Evolutionary conservation across 2,888 invertebrate species (phyloP), one percentile per base, ranked within the genome.

Genomic region (Laothoe populi): DNA sequence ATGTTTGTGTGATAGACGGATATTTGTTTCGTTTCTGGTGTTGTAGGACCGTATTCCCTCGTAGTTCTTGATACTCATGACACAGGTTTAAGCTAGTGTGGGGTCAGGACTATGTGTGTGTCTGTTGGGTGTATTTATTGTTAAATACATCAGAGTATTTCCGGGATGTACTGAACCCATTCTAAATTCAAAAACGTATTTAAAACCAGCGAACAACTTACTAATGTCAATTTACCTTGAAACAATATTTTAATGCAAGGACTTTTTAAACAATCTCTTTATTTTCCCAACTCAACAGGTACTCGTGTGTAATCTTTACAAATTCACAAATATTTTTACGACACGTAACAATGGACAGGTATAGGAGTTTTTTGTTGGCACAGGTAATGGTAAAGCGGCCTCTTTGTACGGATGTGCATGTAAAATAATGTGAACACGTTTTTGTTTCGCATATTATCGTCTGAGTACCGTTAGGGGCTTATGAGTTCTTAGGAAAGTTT

Each of bases 361-460:
- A 40, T 40, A 46, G 24, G 24, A 26, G 13, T 8, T 38, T 38
- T 48, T 48, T 48, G 48, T 46, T 16, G 8, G 10, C 21, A 46
- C 48, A 53, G 31, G 38, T 61, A 57, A 24, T 48, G 10, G 35
- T 62, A 26, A 11, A 40, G 7, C 42, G 58, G 42, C 40, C 10
- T 11, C 40, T 42, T 58, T 58, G 58, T 58, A 13, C 8, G 26
- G 23, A 38, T 40, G 24, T 42, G 58, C 23, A 13, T 24, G 13
- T 38, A 38, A 38, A 38, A 38, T 38, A 10, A 53, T 53, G 4
- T 35, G 31, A 35, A 38, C 42, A 42, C 58, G 26, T 24, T 23
- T 38, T 58, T 58, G 58, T 58, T 38, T 58, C 57, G 35, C 38
- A 35, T 57, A 23, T 40, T 57, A 35, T 21, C 38, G 57, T 21